These are phyloP conservation scores for Zaprionus kolodkinae DNA, from an alignment of 1,140 invertebrate genomes.

Conservation along the genomic window DNA sequence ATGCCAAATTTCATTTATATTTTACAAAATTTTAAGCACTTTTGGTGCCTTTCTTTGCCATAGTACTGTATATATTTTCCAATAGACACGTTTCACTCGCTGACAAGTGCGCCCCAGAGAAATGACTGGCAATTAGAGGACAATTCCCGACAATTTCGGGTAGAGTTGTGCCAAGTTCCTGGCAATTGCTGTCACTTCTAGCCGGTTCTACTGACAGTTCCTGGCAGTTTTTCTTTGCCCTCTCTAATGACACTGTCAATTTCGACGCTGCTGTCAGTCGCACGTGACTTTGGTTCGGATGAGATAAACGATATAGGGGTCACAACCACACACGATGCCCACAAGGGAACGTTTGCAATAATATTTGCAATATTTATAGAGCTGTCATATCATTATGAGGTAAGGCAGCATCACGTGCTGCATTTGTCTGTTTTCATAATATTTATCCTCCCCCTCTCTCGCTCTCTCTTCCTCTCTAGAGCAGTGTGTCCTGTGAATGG, in stretches of 20 bases:
- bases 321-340: conserved; percentile 28
- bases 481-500: conserved; percentile 45
- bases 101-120: conserved; percentile 68
- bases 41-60: background rate
- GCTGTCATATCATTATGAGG: conserved; percentile 58
- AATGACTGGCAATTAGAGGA: conserved; percentile 71
- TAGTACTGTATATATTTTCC: conserved; percentile 46
- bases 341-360: conserved; percentile 3
- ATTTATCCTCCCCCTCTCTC: conserved; percentile 16
- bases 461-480: background rate
- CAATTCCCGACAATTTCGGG: conserved; percentile 37
- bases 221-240: conserved; percentile 21
- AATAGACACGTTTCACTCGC: conserved; percentile 65
- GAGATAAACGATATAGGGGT: background rate
- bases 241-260: conserved; percentile 51
- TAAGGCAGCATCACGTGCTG: conserved; percentile 72
- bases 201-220: conserved; percentile 45
- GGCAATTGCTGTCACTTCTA: conserved; percentile 34
- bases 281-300: conserved; percentile 68
- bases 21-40: background rate
- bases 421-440: conserved; percentile 59
- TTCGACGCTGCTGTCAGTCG: conserved; percentile 59
- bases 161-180: conserved; percentile 1
- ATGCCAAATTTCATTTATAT: background rate
- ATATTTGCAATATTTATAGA: conserved; percentile 54